Evolutionary conservation across 2,888 invertebrate species (phyloP).

Genomic region (Bruchidius siliquastri): DNA sequence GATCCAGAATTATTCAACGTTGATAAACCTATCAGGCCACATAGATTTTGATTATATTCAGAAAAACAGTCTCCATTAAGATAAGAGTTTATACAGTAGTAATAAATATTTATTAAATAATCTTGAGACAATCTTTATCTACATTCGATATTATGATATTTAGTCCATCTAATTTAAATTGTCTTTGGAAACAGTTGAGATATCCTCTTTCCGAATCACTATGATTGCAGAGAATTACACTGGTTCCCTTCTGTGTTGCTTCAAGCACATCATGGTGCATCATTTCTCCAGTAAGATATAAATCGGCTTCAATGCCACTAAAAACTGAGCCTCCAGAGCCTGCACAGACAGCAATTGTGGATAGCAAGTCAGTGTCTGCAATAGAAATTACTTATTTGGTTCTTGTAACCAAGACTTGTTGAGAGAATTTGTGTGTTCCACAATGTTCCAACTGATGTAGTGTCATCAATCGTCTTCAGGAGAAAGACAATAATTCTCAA

Average conservation of each 20-base stretch:
- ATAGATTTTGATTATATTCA: constrained; percentile 73
- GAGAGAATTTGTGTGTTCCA: no score
- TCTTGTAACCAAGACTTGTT: no score
- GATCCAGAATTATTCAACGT: constrained; percentile 92
- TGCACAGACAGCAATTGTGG: constrained; percentile 77
- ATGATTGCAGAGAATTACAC: constrained; percentile 87
- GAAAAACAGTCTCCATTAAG: background rate
- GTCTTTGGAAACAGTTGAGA: constrained; percentile 56
- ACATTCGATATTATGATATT: constrained; percentile 63
- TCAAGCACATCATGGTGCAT: constrained; percentile 90
- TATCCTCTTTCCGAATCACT: constrained; percentile 92
- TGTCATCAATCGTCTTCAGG: no score
- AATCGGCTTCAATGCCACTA: constrained; percentile 65
- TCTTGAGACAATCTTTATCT: constrained; percentile 75
- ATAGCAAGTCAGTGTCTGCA: constrained; percentile 45
- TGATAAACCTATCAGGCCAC: constrained; percentile 74
- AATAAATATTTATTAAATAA: constrained; percentile 50
- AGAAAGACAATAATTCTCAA: no score
- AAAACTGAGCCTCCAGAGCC: constrained; percentile 83
- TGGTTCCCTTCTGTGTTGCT: constrained; percentile 70
- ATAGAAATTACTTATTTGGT: constrained; percentile 29
- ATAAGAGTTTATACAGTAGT: background rate
- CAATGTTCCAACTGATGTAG: no score
- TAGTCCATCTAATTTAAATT: constrained; percentile 34
- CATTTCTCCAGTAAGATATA: constrained; percentile 92